Percentiles rank a stretch among this genome's conserved stretches.
phyloP scores from a whole-genome alignment of 2,113 vertebrate species.

The Oncorhynchus kisutch region DNA sequence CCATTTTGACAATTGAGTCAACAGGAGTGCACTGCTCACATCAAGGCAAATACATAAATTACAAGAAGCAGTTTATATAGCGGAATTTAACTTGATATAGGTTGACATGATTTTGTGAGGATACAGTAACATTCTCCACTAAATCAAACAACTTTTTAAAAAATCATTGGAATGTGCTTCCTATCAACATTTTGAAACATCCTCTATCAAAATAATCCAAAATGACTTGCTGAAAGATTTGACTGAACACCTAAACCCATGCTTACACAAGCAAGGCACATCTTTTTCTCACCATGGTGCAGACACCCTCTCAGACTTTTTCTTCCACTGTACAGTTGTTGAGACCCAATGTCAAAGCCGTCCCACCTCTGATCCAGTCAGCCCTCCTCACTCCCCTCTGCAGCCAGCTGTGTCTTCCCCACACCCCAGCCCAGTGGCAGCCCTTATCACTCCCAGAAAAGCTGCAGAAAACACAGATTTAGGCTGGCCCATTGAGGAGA shows the following conservation, averaged over 20 bases:
- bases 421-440: slow-evolving; percentile 36
- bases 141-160: background rate
- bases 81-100: too few relatives aligned
- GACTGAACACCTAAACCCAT: background rate
- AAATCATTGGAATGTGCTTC: background rate
- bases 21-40: background rate
- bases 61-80: background rate
- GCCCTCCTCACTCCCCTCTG: slow-evolving; percentile 11
- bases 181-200: background rate
- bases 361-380: slow-evolving; percentile 20
- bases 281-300: background rate
- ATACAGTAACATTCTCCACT: background rate
- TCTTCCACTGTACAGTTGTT: background rate
- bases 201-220: background rate
- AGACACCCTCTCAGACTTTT: too few relatives aligned
- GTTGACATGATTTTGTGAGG: too few relatives aligned
- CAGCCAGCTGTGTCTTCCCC: slow-evolving; percentile 43
- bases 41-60: background rate
- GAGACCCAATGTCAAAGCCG: background rate
- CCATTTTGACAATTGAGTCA: background rate
- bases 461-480: slow-evolving; percentile 73
- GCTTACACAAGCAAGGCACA: background rate
- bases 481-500: slow-evolving; percentile 61
- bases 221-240: background rate
- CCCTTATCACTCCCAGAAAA: slow-evolving; percentile 62